Base-by-base conservation (phyloP, 2,113 vertebrate genomes). In the Tachycineta bicolor region DNA sequence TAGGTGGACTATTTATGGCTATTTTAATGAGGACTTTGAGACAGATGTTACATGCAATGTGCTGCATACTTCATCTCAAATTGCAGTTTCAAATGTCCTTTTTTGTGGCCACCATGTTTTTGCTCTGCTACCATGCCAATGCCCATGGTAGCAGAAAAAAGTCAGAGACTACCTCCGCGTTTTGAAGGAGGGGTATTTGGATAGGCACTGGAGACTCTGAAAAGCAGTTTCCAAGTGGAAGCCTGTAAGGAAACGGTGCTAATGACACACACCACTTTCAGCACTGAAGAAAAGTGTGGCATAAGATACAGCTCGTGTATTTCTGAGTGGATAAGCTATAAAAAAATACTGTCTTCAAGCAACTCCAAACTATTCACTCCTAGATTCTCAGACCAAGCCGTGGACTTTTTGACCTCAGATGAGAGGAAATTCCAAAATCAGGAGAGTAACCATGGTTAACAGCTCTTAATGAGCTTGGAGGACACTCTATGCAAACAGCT, bases 231-330 rank as follows among this genome's bases (percentile, higher is more conserved):
- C 60, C 59, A 82, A 60, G 29, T 33, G 31, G 89, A 81, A 93
- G 33, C 80, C 79, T 92, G 12, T 56, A 68, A 70, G 52, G 15
- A 63, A 68, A 43, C 17, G 59, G 25, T 79, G 83, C 47, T 58
- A 28, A 39, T 69, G 76, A 79, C 26, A 78, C 59, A 58, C 68
- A 67, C 74, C 39, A 34, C 23, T 65, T 94, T 69, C 75, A 87
- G 81, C 79, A 59, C 41, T 59, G 60, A 56, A 95, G 89, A 89
- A 83, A 95, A 93, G 49, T 49, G 18, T 65, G 46, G 65, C n/a
- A 33, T 2, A 87, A 87, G 67, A 44, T 65, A 59, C 4, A 60
- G 10, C 26, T 50, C n/a, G 3, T 25, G 43, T 50, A 11, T 60
- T 95, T 90, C 75, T 64, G 58, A 68, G 16, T 25, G 33, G 16